Evolutionary conservation across 2,888 invertebrate genomes (phyloP).

Genomic region (Aphidoletes aphidimyza): DNA sequence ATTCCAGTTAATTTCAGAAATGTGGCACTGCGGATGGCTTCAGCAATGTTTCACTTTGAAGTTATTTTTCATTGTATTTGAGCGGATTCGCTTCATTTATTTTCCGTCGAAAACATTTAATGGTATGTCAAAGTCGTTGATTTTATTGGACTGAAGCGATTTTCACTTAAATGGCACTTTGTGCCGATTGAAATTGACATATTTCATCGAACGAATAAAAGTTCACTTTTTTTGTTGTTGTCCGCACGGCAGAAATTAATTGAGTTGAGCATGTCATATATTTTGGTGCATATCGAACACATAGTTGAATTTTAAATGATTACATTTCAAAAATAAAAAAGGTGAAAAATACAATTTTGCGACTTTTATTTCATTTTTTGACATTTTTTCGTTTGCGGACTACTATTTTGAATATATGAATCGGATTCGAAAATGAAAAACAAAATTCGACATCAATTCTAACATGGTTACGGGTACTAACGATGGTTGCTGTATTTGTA

Average conservation of each 20-base stretch:
- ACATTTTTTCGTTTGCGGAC: neutral
- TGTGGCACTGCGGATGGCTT: too few relatives aligned
- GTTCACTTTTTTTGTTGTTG: neutral
- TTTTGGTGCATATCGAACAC: neutral
- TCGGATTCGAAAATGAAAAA: neutral
- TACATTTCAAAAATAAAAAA: neutral
- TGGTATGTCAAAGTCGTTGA: neutral
- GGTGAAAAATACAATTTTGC: neutral
- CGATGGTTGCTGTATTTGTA: neutral
- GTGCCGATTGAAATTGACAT: neutral
- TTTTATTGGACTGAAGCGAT: neutral
- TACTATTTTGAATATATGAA: constrained; percentile 5
- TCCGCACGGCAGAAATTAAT: neutral
- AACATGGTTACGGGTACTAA: constrained; percentile 40
- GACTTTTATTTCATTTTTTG: neutral
- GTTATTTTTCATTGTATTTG: too few relatives aligned
- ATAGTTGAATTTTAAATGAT: neutral
- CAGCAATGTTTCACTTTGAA: too few relatives aligned
- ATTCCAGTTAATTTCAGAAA: too few relatives aligned
- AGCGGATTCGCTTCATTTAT: neutral
- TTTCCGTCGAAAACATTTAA: neutral
- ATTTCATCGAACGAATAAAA: neutral
- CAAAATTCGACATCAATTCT: neutral
- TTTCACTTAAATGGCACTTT: neutral
- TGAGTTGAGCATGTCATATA: neutral